A percentile compares a stretch with the other conserved stretches of the same genome.
These are phyloP conservation scores for Clitarchus hookeri DNA, from an alignment of 2,888 invertebrate genomes.

Conservation along the genomic window DNA sequence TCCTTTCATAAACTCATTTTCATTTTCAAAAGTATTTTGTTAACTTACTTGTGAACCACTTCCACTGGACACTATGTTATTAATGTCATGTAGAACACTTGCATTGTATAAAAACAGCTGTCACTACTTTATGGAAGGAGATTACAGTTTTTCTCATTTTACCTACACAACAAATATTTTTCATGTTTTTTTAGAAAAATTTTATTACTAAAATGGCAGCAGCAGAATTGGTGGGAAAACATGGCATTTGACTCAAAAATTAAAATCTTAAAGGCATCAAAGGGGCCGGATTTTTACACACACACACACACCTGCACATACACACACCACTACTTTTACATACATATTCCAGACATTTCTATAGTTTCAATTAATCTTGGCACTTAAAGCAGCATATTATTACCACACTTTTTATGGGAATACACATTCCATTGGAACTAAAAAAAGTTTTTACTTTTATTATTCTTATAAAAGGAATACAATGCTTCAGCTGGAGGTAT, in stretches of 20 bases:
- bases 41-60: constrained; percentile 35
- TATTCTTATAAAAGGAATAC: constrained; percentile 30
- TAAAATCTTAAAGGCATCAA: constrained; percentile 40
- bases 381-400: constrained; percentile 33
- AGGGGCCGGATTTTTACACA: constrained; percentile 39
- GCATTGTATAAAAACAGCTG: constrained; percentile 30
- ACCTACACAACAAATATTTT: constrained; percentile 32
- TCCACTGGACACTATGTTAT: constrained; percentile 30
- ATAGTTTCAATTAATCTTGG: constrained; percentile 33
- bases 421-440: constrained; percentile 25
- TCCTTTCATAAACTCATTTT: constrained; percentile 37
- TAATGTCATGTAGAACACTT: constrained; percentile 34
- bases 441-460: background rate
- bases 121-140: constrained; percentile 35
- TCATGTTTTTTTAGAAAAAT: constrained; percentile 31
- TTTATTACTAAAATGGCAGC: constrained; percentile 36
- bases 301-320: background rate
- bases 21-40: constrained; percentile 40
- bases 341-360: constrained; percentile 34
- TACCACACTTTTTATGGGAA: constrained; percentile 30
- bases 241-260: constrained; percentile 37
- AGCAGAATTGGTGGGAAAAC: constrained; percentile 34
- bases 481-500: constrained; percentile 30
- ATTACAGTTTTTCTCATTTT: constrained; percentile 29
- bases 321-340: constrained; percentile 25